Base-by-base conservation (phyloP, 30 jellyfish, hydroid and myxozoan genomes). In the Pseudorhiza aurosa region DNA sequence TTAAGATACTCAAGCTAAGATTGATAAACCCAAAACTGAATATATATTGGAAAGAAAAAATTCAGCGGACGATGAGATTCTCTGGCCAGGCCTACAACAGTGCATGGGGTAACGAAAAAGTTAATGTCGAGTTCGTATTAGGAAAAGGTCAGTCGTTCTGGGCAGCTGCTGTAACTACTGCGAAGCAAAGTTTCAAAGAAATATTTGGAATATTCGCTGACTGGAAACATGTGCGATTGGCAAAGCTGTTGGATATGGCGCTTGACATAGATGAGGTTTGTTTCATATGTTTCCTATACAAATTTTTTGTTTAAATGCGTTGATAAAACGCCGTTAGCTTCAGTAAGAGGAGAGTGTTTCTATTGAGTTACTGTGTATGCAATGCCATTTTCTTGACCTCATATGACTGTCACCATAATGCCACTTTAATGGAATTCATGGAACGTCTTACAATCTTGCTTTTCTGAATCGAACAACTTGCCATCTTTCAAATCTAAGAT, bases 21-120 rank as follows among this genome's bases (percentile, higher is more conserved):
- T 65, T 83, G 21, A 72, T 72, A 37, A 69, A 71, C 43, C 95
- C 95, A 15, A 83, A 57, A 31, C 62, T 83, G 57, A 70, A 51
- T 26, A 60, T 83, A 4, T 33, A 56, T 8, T 83, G 95, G 95
- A 71, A 83, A 24, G 67, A 71, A 31, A 44, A 29, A 22, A 47
- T 40, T 14, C 55, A 58, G 31, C 44, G 95, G 29, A 58, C 85
- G 1, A 71, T 83, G 87, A 72, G 77, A 0, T 42, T 83, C 32
- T 83, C 95, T 36, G 95, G 95, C 18, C 69, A 83, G 32, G 74
- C 87, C 42, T 68, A 35, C 67, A 44, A 36, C 87, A 51, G 67
- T 29, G 75, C 49, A 1, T 83, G 95, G 95, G 87, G 87, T 25
- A 36, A 35, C 29, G 77, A 40, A 4, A 56, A 68, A 24, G 88